Conservation (phyloP, 2,797 vertebrate genomes). For the Eupleurogrammus muticus region DNA sequence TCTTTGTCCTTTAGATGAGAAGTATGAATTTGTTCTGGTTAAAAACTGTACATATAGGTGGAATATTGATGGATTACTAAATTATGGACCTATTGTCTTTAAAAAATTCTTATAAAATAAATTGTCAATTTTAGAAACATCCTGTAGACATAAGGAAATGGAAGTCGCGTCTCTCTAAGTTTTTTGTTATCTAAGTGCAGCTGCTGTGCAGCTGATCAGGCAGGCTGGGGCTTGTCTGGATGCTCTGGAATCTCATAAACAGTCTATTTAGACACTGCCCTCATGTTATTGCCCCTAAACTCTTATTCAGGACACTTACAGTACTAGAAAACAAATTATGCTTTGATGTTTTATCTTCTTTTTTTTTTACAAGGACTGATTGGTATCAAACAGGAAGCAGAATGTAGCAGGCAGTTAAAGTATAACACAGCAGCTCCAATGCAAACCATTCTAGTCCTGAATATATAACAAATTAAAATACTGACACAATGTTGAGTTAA, state of each 20-base stretch:
- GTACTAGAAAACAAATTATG: constrained; percentile 12
- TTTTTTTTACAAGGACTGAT: not conserved
- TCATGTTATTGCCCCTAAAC: constrained; percentile 15
- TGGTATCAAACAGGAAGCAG: not conserved
- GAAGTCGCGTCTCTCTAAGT: too few species aligned
- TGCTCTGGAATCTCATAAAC: constrained; percentile 61
- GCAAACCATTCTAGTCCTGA: not conserved
- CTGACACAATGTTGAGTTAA: too few species aligned
- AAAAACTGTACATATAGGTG: too few species aligned
- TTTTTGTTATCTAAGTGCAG: not conserved
- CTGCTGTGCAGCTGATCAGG: constrained; percentile 37
- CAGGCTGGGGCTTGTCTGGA: constrained; percentile 65
- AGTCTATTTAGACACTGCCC: constrained; percentile 17
- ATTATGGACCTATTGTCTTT: too few species aligned
- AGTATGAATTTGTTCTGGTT: too few species aligned
- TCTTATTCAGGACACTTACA: constrained; percentile 4
- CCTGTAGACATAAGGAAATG: too few species aligned
- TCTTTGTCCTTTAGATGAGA: too few species aligned
- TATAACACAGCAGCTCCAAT: not conserved
- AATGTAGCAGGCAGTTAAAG: not conserved
- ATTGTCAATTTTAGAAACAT: not conserved
- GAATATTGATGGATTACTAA: too few species aligned
- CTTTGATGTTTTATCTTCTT: not conserved
- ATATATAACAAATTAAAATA: not conserved
- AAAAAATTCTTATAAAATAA: not conserved